A percentile compares a stretch with the other conserved stretches of the same genome.
These are phyloP conservation scores for Papilio aristodemus DNA, from an alignment of 1,140 invertebrate genomes.

Conservation along the genomic window DNA sequence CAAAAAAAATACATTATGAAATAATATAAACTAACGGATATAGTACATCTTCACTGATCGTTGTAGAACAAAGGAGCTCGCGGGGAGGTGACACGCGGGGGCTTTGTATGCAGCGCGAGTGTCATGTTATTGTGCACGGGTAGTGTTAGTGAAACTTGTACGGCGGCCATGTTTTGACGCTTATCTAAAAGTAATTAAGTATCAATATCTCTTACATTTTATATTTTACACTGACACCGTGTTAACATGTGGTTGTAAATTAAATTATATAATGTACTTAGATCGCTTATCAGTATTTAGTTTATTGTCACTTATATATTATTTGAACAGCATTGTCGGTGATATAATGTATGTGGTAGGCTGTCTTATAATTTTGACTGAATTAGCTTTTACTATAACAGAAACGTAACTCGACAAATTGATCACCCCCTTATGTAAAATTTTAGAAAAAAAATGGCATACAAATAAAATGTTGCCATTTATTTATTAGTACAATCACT, in stretches of 20 bases:
- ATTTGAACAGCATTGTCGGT: conserved; percentile 1
- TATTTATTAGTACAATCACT: conserved; percentile 19
- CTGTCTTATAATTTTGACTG: conserved; percentile 13
- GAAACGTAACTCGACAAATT: neutral
- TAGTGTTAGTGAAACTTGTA: conserved; percentile 21
- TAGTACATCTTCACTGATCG: no score
- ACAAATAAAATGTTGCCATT: conserved; percentile 5
- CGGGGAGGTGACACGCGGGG: no score
- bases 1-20: neutral
- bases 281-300: conserved; percentile 27
- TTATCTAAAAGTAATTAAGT: conserved; percentile 2
- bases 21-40: neutral
- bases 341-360: neutral
- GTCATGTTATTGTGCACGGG: conserved; percentile 7
- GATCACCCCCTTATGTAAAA: neutral
- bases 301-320: neutral
- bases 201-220: neutral
- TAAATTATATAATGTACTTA: conserved; percentile 25
- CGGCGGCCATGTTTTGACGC: conserved; percentile 20
- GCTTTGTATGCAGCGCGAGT: neutral
- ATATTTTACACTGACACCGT: conserved; percentile 6
- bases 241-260: conserved; percentile 12
- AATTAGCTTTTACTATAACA: conserved; percentile 2
- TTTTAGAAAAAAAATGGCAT: neutral
- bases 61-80: no score